These are phyloP conservation scores for Papilio aristodemus DNA, from an alignment of 1,140 invertebrate species.

Conservation along the genomic window DNA sequence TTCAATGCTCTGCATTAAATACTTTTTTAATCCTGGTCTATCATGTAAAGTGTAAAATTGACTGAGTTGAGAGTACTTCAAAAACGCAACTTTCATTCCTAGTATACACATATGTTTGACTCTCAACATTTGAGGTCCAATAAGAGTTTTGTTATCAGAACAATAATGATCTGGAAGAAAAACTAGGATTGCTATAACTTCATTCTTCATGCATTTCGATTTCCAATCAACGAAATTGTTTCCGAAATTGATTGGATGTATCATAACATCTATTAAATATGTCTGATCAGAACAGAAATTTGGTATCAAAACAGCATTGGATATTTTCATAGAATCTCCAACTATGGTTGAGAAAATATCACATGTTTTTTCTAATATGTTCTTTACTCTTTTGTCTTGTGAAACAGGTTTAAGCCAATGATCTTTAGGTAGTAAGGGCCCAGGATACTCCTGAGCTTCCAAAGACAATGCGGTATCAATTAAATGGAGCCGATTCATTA, in stretches of 20 bases:
- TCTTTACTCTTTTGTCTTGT: conserved; percentile 81
- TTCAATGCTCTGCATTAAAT: conserved; percentile 50
- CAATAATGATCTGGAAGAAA: conserved; percentile 86
- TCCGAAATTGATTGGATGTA: conserved; percentile 77
- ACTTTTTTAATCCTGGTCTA: conserved; percentile 52
- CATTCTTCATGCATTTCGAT: conserved; percentile 60
- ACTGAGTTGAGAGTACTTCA: conserved; percentile 81
- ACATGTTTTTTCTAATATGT: conserved; percentile 78
- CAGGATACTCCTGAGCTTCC: conserved; percentile 82
- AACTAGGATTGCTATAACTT: conserved; percentile 82
- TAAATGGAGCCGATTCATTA: conserved; percentile 80
- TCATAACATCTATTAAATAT: conserved; percentile 83
- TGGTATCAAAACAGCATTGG: conserved; percentile 78
- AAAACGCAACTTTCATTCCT: conserved; percentile 83
- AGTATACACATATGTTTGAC: conserved; percentile 82
- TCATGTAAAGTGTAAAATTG: conserved; percentile 70
- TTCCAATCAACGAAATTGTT: conserved; percentile 74
- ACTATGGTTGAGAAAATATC: conserved; percentile 68
- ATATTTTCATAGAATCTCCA: conserved; percentile 73
- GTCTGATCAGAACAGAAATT: conserved; percentile 81
- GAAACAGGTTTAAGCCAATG: conserved; percentile 71
- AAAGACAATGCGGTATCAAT: conserved; percentile 85
- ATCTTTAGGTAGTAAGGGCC: conserved; percentile 82
- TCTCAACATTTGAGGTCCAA: conserved; percentile 84
- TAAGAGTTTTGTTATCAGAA: conserved; percentile 77